These are phyloP conservation scores for Troilus luridus DNA, from an alignment of 2,888 invertebrate species.

Conservation along the genomic window DNA sequence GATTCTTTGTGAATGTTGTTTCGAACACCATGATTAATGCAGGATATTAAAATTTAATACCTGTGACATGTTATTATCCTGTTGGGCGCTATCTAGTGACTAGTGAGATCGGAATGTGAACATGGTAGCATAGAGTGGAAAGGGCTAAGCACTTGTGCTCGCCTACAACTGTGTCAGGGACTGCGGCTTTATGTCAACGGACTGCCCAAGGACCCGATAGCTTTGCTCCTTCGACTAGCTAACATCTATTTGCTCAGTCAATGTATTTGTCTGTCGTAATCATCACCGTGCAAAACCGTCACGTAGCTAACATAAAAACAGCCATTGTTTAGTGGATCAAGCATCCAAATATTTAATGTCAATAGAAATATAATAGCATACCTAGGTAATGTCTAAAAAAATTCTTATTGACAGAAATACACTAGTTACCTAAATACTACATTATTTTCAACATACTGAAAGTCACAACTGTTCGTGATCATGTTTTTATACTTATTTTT, in stretches of 20 bases:
- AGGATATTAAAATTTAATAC: not conserved
- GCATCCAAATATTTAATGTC: too few species aligned
- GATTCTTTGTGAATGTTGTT: not conserved
- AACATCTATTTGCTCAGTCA: not conserved
- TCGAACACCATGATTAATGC: not conserved
- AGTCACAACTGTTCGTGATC: too few species aligned
- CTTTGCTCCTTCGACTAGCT: not conserved
- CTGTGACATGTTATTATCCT: not conserved
- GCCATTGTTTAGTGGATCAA: too few species aligned
- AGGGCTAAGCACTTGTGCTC: slow-evolving; percentile 6
- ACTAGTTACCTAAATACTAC: too few species aligned
- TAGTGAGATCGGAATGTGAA: slow-evolving; percentile 1
- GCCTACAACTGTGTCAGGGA: slow-evolving; percentile 32
- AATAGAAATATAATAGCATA: too few species aligned
- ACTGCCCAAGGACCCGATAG: not conserved
- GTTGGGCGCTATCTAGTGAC: not conserved
- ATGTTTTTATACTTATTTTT: too few species aligned
- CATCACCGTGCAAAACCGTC: too few species aligned
- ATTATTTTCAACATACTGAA: too few species aligned
- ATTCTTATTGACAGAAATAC: too few species aligned
- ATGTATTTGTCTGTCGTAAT: not conserved
- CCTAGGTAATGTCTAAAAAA: too few species aligned
- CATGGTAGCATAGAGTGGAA: not conserved
- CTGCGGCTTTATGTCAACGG: slow-evolving; percentile 19
- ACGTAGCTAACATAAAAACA: too few species aligned